Conservation (phyloP, 1,140 invertebrate genomes). For the Dendrolimus punctatus region DNA sequence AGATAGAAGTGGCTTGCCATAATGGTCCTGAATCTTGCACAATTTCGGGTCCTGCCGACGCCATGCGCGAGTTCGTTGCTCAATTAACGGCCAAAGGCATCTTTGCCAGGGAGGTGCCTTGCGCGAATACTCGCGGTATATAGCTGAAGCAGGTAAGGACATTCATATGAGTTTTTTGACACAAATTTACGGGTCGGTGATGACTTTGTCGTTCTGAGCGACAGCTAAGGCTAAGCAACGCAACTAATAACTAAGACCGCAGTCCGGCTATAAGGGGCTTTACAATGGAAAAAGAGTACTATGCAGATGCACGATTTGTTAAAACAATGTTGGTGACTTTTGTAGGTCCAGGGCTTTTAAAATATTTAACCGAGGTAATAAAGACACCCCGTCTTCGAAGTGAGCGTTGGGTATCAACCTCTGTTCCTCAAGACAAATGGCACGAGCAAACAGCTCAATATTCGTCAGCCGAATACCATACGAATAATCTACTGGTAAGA, state of each 20-base stretch:
- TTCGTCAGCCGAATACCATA: slow-evolving; percentile 91
- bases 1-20: slow-evolving; percentile 84
- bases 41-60: slow-evolving; percentile 80
- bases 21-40: slow-evolving; percentile 84
- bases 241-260: too few species aligned
- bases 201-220: background rate
- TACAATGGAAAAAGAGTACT: too few species aligned
- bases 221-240: background rate
- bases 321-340: background rate
- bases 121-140: slow-evolving; percentile 80
- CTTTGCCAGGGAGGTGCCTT: slow-evolving; percentile 82
- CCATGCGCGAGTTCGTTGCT: slow-evolving; percentile 75
- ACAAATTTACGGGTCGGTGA: background rate
- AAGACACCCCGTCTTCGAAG: slow-evolving; percentile 78
- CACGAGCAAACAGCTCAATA: slow-evolving; percentile 73
- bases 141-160: slow-evolving; percentile 69
- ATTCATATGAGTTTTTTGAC: background rate
- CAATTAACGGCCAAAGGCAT: slow-evolving; percentile 77
- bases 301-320: background rate
- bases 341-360: slow-evolving; percentile 77
- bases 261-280: too few species aligned
- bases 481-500: slow-evolving; percentile 84
- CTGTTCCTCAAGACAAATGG: slow-evolving; percentile 82
- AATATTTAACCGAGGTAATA: slow-evolving; percentile 78
- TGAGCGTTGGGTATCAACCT: slow-evolving; percentile 87